Conservation (phyloP, 1,140 invertebrate species). For the Panagrolaimus sp. region DNA sequence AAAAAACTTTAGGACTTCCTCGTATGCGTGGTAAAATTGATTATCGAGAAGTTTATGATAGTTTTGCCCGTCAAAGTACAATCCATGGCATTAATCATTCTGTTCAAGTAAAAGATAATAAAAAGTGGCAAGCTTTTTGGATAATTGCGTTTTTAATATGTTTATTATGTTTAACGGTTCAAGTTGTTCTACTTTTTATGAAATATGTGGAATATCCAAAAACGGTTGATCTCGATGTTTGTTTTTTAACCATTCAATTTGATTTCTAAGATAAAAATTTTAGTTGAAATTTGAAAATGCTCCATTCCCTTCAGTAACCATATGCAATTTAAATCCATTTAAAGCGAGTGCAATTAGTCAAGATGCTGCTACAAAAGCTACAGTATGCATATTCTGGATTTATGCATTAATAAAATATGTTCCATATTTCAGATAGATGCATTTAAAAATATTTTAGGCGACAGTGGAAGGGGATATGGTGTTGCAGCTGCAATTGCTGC, state of each 20-base stretch:
- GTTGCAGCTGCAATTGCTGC: conserved; percentile 46
- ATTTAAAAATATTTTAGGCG: conserved; percentile 43
- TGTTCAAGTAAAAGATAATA: conserved; percentile 37
- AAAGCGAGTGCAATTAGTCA: conserved; percentile 51
- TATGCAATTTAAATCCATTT: conserved; percentile 59
- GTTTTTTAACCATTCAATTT: conserved; percentile 23
- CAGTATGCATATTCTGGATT: conserved; percentile 31
- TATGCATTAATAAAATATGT: not conserved
- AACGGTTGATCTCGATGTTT: conserved; percentile 58
- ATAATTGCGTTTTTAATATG: conserved; percentile 48
- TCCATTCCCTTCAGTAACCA: conserved; percentile 57
- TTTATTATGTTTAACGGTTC: conserved; percentile 43
- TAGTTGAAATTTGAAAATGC: conserved; percentile 60
- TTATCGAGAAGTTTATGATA: conserved; percentile 26
- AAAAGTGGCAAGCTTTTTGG: conserved; percentile 44
- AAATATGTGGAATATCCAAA: conserved; percentile 52
- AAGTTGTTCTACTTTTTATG: conserved; percentile 49
- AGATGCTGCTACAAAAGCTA: conserved; percentile 52
- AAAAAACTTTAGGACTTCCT: conserved; percentile 2
- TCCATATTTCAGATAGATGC: conserved; percentile 50
- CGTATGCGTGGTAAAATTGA: conserved; percentile 24
- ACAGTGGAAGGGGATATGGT: conserved; percentile 43
- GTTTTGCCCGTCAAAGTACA: conserved; percentile 50
- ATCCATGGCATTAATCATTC: conserved; percentile 57
- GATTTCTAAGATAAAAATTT: conserved; percentile 23